These are phyloP conservation scores for Mamestra brassicae DNA, from an alignment of 2,888 invertebrate species.

Conservation along the genomic window DNA sequence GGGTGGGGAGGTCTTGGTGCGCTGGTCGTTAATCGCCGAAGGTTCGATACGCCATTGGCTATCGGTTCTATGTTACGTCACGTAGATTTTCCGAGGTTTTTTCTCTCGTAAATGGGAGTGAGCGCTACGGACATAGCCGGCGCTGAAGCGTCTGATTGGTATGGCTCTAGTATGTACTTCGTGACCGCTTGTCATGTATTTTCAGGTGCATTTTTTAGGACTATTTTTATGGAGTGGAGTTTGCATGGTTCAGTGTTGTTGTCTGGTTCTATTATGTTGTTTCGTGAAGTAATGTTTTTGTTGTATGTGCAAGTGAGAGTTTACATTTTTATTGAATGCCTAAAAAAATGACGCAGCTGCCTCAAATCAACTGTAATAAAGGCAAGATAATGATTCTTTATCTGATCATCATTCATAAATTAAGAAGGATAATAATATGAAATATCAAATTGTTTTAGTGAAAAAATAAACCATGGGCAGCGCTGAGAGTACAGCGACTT, in stretches of 20 bases:
- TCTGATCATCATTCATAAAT: not conserved
- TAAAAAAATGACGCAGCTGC: not conserved
- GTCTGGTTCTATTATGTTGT: not conserved
- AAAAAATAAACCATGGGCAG: too few relatives aligned
- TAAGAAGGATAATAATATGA: too few relatives aligned
- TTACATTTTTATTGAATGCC: not conserved
- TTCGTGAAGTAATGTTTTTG: not conserved
- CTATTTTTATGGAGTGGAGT: not conserved
- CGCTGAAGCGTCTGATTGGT: slow-evolving; percentile 72
- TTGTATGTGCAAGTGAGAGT: not conserved
- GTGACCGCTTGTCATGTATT: slow-evolving; percentile 37
- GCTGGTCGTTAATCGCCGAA: slow-evolving; percentile 71
- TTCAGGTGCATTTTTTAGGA: slow-evolving; percentile 40
- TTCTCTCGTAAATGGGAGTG: slow-evolving; percentile 78
- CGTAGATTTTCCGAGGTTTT: slow-evolving; percentile 88
- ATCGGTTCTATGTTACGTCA: slow-evolving; percentile 82
- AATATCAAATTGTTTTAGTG: too few relatives aligned
- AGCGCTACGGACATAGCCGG: slow-evolving; percentile 69
- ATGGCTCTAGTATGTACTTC: slow-evolving; percentile 59
- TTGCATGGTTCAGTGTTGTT: not conserved
- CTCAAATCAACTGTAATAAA: not conserved
- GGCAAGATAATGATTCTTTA: not conserved
- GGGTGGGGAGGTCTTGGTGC: slow-evolving; percentile 69
- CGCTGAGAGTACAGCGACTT: too few relatives aligned
- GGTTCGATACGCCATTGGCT: slow-evolving; percentile 89